Conservation (phyloP, 2,113 vertebrate genomes). For the Ciconia boyciana region DNA sequence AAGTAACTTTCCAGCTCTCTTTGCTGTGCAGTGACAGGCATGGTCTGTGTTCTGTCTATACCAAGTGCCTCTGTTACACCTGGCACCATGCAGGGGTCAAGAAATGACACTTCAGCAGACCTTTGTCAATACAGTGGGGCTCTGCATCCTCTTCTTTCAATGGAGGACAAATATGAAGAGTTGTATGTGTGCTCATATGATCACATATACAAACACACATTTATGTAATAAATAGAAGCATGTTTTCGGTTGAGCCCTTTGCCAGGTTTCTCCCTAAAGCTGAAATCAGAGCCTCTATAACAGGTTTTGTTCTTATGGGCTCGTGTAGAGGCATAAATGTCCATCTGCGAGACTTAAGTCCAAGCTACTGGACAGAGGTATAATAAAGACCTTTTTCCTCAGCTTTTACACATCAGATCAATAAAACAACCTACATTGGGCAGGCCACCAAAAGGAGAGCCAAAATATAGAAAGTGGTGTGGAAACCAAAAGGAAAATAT, state of each 20-base stretch:
- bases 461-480: background rate
- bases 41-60: background rate
- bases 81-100: background rate
- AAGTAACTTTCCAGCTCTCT: background rate
- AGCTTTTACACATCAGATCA: background rate
- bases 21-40: background rate
- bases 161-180: background rate
- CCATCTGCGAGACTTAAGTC: background rate
- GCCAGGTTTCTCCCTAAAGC: background rate
- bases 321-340: background rate
- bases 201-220: background rate
- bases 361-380: background rate
- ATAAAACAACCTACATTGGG: background rate
- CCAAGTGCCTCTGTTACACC: background rate
- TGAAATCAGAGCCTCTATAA: background rate
- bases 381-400: background rate
- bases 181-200: background rate
- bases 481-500: background rate
- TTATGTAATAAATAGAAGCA: background rate
- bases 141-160: background rate
- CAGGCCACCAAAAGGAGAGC: background rate
- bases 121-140: background rate
- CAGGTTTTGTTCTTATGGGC: background rate
- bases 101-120: background rate
- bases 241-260: background rate